These are phyloP conservation scores for Andrena bucephala DNA, from an alignment of 2,888 invertebrate species.

Conservation along the genomic window DNA sequence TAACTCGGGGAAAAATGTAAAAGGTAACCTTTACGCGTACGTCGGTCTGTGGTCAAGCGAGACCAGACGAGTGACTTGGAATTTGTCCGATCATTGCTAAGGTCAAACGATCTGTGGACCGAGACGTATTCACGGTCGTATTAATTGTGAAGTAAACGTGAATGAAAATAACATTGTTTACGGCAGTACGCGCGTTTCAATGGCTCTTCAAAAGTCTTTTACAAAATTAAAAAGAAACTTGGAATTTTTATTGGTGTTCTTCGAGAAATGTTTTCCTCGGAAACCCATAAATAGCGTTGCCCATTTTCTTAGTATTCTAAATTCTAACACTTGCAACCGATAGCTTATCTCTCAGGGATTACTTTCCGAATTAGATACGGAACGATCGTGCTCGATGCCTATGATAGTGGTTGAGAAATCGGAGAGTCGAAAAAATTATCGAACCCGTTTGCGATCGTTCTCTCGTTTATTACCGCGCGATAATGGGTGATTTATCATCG, in stretches of 20 bases:
- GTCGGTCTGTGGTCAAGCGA: not conserved
- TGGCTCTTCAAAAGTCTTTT: not conserved
- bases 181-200: not conserved
- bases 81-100: constrained; percentile 34
- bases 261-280: not conserved
- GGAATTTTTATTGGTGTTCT: not conserved
- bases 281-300: not conserved
- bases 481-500: constrained; percentile 40
- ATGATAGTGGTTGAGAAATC: constrained; percentile 29
- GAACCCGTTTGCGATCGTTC: constrained; percentile 2
- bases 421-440: constrained; percentile 41
- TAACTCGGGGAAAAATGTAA: constrained; percentile 3
- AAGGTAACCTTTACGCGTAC: constrained; percentile 18
- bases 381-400: not conserved
- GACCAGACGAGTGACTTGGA: not conserved
- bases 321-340: constrained; percentile 27
- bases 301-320: constrained; percentile 8
- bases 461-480: constrained; percentile 24
- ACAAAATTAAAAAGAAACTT: too few relatives aligned
- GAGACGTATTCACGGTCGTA: constrained; percentile 33
- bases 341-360: constrained; percentile 46
- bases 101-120: constrained; percentile 31
- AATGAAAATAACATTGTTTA: constrained; percentile 22
- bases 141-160: constrained; percentile 31
- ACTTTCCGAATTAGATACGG: constrained; percentile 29